A percentile compares a stretch with the other conserved stretches of the same genome.
Evolutionary conservation across 2,888 invertebrate genomes (phyloP).

Genomic region (Aphidoletes aphidimyza): DNA sequence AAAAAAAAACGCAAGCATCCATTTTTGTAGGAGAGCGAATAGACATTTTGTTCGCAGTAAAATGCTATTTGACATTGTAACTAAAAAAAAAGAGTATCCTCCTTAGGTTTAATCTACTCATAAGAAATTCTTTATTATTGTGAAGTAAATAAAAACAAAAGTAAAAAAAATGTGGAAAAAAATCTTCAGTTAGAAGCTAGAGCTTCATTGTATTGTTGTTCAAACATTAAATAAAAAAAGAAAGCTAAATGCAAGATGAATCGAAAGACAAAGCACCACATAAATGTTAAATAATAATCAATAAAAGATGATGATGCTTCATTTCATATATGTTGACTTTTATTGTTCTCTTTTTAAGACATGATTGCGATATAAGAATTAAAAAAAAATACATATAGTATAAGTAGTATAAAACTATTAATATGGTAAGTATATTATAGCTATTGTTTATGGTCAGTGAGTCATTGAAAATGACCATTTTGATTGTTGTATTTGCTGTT

Average conservation of each 20-base stretch:
- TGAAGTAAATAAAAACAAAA: neutral
- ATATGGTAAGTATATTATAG: too few species aligned
- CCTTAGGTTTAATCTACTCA: neutral
- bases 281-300: conserved; percentile 36
- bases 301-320: conserved; percentile 45
- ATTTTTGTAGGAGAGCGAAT: neutral
- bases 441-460: too few species aligned
- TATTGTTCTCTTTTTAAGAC: neutral
- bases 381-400: too few species aligned
- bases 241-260: neutral
- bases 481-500: too few species aligned
- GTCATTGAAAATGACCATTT: too few species aligned
- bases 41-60: neutral
- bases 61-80: neutral
- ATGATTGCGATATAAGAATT: too few species aligned
- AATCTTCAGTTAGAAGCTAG: neutral
- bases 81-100: neutral
- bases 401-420: too few species aligned
- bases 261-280: neutral
- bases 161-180: neutral
- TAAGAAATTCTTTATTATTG: conserved; percentile 28
- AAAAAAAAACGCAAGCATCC: neutral
- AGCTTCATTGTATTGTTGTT: conserved; percentile 45
- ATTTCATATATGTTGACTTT: neutral
- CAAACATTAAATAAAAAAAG: neutral